Conservation (phyloP, 2,797 vertebrate genomes). For the Acomys russatus region DNA sequence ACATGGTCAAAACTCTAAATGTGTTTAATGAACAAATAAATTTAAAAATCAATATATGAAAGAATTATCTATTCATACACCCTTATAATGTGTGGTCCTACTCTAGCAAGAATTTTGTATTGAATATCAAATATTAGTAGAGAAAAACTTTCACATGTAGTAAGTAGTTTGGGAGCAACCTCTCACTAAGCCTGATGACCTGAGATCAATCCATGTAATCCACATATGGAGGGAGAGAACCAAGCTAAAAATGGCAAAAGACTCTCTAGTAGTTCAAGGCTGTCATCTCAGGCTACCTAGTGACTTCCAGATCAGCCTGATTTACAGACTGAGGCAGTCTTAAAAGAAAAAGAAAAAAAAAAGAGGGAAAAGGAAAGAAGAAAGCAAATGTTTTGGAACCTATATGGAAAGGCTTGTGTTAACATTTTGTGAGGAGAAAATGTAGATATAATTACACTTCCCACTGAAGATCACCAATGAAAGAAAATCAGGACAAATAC, state of each 20-base stretch:
- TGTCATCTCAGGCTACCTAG: not conserved
- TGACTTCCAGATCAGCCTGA: not conserved
- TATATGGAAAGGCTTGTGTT: not conserved
- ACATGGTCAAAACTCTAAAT: not conserved
- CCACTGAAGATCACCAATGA: not conserved
- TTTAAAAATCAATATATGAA: not conserved
- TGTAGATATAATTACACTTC: not conserved
- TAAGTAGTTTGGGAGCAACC: not conserved
- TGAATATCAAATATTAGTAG: constrained; percentile 38
- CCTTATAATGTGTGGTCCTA: not conserved
- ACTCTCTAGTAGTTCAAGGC: not conserved
- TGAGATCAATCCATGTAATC: no score
- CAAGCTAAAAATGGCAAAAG: not conserved
- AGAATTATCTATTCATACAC: constrained; percentile 24
- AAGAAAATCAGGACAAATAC: not conserved
- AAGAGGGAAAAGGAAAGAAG: not conserved
- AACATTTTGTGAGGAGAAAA: constrained; percentile 42
- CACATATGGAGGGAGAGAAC: not conserved
- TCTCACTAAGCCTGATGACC: not conserved
- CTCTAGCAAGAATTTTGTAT: not conserved
- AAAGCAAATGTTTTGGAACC: not conserved
- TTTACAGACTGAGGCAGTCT: no score
- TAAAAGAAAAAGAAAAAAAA: not conserved
- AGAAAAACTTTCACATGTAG: not conserved
- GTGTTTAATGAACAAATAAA: not conserved